Base-by-base conservation (phyloP, 2,888 invertebrate species). In the Phaedon cochleariae region DNA sequence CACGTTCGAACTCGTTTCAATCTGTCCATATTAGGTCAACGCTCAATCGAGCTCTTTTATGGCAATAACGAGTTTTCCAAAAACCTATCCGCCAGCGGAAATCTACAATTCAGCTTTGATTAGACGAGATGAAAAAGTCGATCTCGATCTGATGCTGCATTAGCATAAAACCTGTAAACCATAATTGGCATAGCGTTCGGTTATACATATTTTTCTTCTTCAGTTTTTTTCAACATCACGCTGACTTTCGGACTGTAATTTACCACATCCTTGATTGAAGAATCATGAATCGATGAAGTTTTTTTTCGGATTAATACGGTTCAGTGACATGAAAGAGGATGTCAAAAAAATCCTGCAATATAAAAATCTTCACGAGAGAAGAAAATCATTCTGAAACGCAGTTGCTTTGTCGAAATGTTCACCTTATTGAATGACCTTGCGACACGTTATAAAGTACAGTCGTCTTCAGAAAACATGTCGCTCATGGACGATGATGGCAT, bases 251-350 rank as follows among this genome's bases (percentile, higher is more conserved):
- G 55, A 46, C 37, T 55, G 34, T 62, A 62, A 62, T 62, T 51
- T 41, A 62, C 62, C 62, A 57, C 62, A 58, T 62, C 62, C 62
- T 57, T 57, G 57, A 62, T 62, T 41, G 41, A 62, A 10, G 34
- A 29, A 12, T 34, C n/a, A n/a, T 5, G 26, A 26, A 26, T 15
- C 15, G 31, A 34, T 34, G 4, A 10, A 10, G 31, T 41, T 41
- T 41, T 41, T 41, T 41, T n/a, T n/a, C n/a, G 41, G 15, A 41
- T 15, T 3, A 41, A n/a, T 15, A 9, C 41, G 15, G 41, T 41
- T 41, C 41, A 41, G 41, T 41, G 41, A 41, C 41, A n/a, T 15
- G 41, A 15, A 41, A 41, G 4, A 34, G 6, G 10, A 10, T 5
- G 10, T 41, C 15, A 15, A n/a, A 26, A 3, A 26, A 26, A 26